Conservation (phyloP, 2,113 vertebrate genomes). For the Seriola rivoliana region DNA sequence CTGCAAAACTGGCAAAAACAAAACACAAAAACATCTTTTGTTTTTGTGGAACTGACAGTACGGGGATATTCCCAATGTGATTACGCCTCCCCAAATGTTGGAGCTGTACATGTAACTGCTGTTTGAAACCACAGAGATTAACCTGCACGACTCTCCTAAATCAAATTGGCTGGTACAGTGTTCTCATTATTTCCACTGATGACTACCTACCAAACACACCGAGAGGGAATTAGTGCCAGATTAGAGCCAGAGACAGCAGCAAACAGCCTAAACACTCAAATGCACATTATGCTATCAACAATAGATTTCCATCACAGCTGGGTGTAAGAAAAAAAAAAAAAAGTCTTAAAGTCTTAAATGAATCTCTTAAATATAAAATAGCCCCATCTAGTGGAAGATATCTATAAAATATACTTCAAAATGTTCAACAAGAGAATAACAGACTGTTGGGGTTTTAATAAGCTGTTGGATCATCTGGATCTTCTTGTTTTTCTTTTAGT, state of each 20-base stretch:
- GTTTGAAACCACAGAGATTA: slow-evolving; percentile 14
- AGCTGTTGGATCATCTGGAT: neutral
- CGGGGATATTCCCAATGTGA: neutral
- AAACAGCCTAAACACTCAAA: slow-evolving; percentile 15
- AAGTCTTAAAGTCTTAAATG: neutral
- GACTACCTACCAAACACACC: slow-evolving; percentile 10
- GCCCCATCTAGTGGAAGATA: slow-evolving; percentile 70
- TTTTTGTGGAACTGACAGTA: neutral
- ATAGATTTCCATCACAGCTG: slow-evolving; percentile 5
- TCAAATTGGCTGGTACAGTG: slow-evolving; percentile 34
- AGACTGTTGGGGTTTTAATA: neutral
- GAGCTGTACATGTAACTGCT: slow-evolving; percentile 2
- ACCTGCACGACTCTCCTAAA: slow-evolving; percentile 28
- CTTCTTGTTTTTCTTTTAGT: neutral
- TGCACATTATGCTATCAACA: neutral
- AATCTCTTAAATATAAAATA: slow-evolving; percentile 33
- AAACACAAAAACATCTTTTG: neutral
- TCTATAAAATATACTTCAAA: neutral
- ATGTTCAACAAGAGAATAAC: neutral
- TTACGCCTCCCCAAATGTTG: neutral
- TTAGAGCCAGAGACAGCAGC: slow-evolving; percentile 6
- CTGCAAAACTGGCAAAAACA: neutral
- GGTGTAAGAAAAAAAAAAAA: neutral
- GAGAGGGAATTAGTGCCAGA: slow-evolving; percentile 20
- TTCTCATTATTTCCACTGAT: slow-evolving; percentile 51